Conservation (phyloP, 2,113 vertebrate species). For the Barnardius zonarius region DNA sequence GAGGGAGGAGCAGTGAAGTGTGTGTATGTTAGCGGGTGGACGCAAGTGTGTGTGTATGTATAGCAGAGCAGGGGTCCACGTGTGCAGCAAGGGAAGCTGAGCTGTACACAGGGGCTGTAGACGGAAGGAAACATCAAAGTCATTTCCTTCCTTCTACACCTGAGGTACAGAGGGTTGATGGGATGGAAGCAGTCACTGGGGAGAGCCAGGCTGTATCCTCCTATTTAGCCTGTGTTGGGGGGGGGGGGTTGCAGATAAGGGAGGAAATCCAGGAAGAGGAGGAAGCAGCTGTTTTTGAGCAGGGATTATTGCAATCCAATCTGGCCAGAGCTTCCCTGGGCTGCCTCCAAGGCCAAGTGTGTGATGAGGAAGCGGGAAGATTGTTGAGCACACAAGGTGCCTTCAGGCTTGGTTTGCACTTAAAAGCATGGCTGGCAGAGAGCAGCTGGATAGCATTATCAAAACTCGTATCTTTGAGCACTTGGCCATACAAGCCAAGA, state of each 20-base stretch:
- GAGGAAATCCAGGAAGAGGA: not conserved
- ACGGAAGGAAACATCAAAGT: not conserved
- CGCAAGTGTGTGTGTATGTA: not conserved
- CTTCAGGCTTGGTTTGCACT: not conserved
- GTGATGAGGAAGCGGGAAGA: not conserved
- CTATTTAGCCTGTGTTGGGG: not conserved
- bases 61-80: not conserved
- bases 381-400: not conserved
- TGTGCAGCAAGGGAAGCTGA: not conserved
- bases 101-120: not conserved
- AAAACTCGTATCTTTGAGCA: not conserved
- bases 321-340: not conserved
- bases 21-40: not conserved
- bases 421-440: not conserved
- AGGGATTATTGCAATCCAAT: not conserved
- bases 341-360: not conserved
- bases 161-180: not conserved
- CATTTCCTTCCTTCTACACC: not conserved
- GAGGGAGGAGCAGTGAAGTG: not conserved
- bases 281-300: constrained; percentile 28
- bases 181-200: not conserved
- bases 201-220: not conserved
- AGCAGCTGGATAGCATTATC: not conserved
- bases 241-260: not conserved
- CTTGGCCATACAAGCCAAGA: not conserved